Evolutionary conservation across 1,140 invertebrate genomes (phyloP), one percentile per base, ranked within the genome.

Genomic region (Maconellicoccus hirsutus): DNA sequence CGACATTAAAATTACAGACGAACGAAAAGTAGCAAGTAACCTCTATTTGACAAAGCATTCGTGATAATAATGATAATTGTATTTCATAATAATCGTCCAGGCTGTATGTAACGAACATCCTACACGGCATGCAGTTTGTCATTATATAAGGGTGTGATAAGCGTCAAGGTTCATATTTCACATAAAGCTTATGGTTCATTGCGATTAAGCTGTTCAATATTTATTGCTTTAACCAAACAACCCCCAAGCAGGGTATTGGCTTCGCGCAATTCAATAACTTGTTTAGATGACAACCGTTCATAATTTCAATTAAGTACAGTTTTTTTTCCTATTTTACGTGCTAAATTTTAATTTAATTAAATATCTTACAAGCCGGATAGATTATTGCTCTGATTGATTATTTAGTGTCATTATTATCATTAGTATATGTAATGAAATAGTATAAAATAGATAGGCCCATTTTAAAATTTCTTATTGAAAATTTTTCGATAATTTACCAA

Each of bases 1-100:
- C n/a, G 12, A 19, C 3, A 14, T 14, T 52, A 52, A 52, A 52
- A 52, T 52, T 52, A 52, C n/a, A 52, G 42, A 52, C 42, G 42
- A 52, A 52, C 42, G 42, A 52, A 52, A 52, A 52, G 42, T 52
- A 52, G 12, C 42, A 52, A 52, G 42, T 52, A 52, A 52, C 42
- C 42, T 52, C 42, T 52, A 52, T 52, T 52, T 52, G 42, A 52
- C 42, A 52, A 52, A 52, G 42, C 42, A 52, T 52, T 52, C 42
- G 42, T 52, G 42, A 52, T 52, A 52, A 52, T 52, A 52, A 52
- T 52, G 42, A 52, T 52, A 52, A 52, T 52, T 52, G 42, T 52
- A 52, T 52, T 52, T 52, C 42, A 52, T 52, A 52, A 52, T 52
- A 52, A 52, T 52, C 42, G 42, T 52, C 42, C 42, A 52, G 42